A percentile compares a stretch with the other conserved stretches of the same genome.
Conservation (phyloP, 2,797 vertebrate species). For the Okamejei kenojei region DNA sequence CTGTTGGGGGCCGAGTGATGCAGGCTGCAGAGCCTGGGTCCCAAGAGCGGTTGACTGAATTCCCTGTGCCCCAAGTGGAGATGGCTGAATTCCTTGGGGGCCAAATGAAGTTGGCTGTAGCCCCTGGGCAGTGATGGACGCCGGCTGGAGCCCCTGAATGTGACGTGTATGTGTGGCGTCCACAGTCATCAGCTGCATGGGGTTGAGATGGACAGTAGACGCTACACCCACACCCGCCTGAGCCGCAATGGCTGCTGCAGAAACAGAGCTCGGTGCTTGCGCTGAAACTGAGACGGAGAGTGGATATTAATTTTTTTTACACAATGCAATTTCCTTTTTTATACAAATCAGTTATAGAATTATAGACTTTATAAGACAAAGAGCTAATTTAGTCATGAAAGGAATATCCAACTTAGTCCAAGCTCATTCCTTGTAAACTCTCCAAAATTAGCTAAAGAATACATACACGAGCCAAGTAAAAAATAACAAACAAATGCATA, state of each 20-base stretch:
- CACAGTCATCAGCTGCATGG: constrained; percentile 95
- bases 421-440: not conserved
- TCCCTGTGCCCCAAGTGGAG: constrained; percentile 79
- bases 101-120: constrained; percentile 69
- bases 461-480: too few relatives aligned
- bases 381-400: not conserved
- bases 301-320: not conserved
- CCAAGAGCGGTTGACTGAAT: constrained; percentile 78
- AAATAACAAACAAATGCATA: not conserved
- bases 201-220: constrained; percentile 90
- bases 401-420: not conserved
- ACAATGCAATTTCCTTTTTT: not conserved
- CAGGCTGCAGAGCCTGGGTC: constrained; percentile 79
- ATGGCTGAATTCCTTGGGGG: constrained; percentile 65
- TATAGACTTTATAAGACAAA: not conserved
- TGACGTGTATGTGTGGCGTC: constrained; percentile 69
- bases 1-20: constrained; percentile 67
- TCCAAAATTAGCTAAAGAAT: not conserved
- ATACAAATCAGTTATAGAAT: not conserved
- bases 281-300: constrained; percentile 68
- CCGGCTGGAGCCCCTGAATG: constrained; percentile 86
- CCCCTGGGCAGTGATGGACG: constrained; percentile 75
- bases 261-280: constrained; percentile 83
- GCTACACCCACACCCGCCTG: constrained; percentile 85
- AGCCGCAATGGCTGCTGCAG: constrained; percentile 77